Base-by-base conservation (phyloP, 2,797 vertebrate genomes). In the Neoniphon sammara region DNA sequence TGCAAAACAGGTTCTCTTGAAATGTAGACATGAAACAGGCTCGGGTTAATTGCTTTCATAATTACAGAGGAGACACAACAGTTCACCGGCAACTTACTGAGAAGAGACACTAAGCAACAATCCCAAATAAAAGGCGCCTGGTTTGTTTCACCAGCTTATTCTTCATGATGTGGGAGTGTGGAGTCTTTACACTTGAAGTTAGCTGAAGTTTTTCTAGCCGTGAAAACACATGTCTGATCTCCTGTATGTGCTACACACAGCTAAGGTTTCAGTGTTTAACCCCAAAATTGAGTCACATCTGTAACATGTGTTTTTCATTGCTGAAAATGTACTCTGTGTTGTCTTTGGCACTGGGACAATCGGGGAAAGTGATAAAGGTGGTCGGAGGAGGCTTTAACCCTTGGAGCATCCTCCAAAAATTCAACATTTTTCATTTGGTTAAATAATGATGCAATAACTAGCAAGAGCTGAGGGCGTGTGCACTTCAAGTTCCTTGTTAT, bases 231-330 rank as follows among this genome's bases (percentile, higher is more conserved):
- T 74, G 81, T 82, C 85, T 87, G 89, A 91, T 91, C 83, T 88
- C 68, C 56, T 44, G 77, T 62, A 77, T 71, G 58, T 39, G 76
- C 81, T 73, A 67, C 73, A 54, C 70, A 27, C 76, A 21, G 85
- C 85, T 90, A 73, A 44, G 73, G 84, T 92, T 92, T 91, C 86
- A 69, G 58, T 73, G 84, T 90, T 88, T 81, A 92, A 85, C 85
- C 85, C 67, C 66, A 69, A 66, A 83, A 85, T 84, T 79, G 73
- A 90, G 85, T 87, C 85, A 85, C 83, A 86, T 81, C 74, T 70
- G 77, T 58, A 84, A 90, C 93, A 94, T 90, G 77, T 93, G 93
- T 85, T 92, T 90, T 87, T 86, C 81, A 92, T 93, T 89, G 85
- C 58, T 17, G 34, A 68, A 87, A 87, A 85, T 75, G 82, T 74